Base-by-base conservation (phyloP, 2,888 invertebrate genomes). In the Candidula unifasciata region DNA sequence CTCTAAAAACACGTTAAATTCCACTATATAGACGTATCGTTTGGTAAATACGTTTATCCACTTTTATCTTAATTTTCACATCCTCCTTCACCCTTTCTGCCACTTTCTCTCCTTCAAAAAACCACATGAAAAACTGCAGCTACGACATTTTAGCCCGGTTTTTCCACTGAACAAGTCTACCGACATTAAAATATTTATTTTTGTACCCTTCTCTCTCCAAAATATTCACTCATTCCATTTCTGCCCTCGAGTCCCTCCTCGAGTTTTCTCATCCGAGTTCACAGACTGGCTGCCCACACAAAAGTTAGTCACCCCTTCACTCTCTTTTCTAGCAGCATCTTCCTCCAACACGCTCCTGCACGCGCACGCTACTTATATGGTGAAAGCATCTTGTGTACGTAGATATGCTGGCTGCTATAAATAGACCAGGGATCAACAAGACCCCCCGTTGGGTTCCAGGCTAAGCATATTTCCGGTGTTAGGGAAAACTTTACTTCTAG, bases 351-450 rank as follows among this genome's bases (percentile, higher is more conserved):
- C 76, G 33, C 66, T 13, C 52, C 16, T 27, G 2, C 82, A 37
- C 35, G 64, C 27, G 69, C 87, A 33, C 85, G 86, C 54, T 87
- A 86, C 52, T 86, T 84, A 71, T 68, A 66, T n/a, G 66, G 68
- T 16, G 30, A 64, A 64, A 66, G 27, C 79, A 68, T 66, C 44
- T 66, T 79, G 68, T 66, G 30, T 44, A n/a, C 68, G 68, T 16
- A 30, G 68, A 18, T 37, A 37, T 3, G 44, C 44, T 16, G 13
- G 60, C 18, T 21, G 57, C 77, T 77, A 57, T 77, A 77, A 77
- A 77, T 77, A 77, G 77, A 77, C 16, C 10, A 1, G 27, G 33
- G 44, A 24, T 77, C 35, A 44, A 27, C 77, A 60, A 33, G 44
- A 44, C 44, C 2, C 21, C 27, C 44, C 27, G 13, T 3, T 2